Conservation (phyloP, 2,888 invertebrate genomes). For the Pardosa pseudoannulata region DNA sequence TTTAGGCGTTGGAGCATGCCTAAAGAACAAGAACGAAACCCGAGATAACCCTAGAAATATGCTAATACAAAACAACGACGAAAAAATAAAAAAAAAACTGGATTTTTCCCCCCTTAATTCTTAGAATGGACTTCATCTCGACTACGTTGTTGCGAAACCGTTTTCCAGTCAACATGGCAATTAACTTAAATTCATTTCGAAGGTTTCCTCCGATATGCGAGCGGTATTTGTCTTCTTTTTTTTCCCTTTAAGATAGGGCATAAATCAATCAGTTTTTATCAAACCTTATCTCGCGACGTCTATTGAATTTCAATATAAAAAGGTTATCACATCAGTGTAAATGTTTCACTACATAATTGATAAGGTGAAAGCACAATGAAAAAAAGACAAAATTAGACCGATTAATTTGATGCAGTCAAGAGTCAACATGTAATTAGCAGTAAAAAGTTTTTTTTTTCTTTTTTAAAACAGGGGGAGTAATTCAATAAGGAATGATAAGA, state of each 20-base stretch:
- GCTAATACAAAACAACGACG: not conserved
- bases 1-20: not conserved
- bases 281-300: not conserved
- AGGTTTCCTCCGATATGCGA: not conserved
- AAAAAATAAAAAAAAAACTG: not conserved
- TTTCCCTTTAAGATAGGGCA: not conserved
- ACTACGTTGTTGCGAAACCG: not conserved
- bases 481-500: too few species aligned
- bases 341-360: too few species aligned
- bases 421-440: too few species aligned
- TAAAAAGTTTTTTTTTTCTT: too few species aligned
- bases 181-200: not conserved
- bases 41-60: not conserved
- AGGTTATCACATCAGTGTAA: not conserved
- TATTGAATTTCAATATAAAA: not conserved
- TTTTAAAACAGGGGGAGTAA: too few species aligned
- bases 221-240: too few species aligned
- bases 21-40: not conserved
- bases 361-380: too few species aligned
- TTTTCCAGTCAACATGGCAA: not conserved
- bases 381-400: too few species aligned
- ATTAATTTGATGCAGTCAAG: too few species aligned
- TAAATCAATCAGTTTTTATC: not conserved
- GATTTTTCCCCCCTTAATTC: not conserved
- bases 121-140: not conserved